A percentile compares a stretch with the other conserved stretches of the same genome.
phyloP scores from a whole-genome alignment of 2,113 vertebrate species.

The Pogona vitticeps region DNA sequence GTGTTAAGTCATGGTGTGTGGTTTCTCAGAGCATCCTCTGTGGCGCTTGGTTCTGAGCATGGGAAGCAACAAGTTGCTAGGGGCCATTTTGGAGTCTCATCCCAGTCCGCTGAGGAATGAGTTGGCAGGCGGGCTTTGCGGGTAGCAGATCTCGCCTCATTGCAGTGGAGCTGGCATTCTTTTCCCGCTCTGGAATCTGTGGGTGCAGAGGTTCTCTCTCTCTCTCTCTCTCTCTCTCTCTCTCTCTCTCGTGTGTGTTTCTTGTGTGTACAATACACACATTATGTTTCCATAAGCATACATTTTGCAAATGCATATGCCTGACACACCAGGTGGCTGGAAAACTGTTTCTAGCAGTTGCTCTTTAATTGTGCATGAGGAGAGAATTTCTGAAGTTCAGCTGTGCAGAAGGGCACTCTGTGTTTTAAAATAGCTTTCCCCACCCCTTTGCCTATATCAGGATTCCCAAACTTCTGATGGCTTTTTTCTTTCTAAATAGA shows the following conservation, averaged over 20 bases:
- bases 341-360: slow-evolving; percentile 10
- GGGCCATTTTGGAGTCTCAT: background rate
- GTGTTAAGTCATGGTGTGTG: too few relatives aligned
- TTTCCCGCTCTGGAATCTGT: background rate
- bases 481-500: background rate
- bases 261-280: background rate
- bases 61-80: background rate
- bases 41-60: background rate
- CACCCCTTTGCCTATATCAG: background rate
- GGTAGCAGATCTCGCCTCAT: background rate
- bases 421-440: background rate
- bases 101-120: background rate
- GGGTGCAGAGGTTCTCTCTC: background rate
- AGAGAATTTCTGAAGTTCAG: background rate
- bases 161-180: background rate
- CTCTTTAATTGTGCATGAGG: slow-evolving; percentile 13
- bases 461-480: background rate
- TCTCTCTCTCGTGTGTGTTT: background rate
- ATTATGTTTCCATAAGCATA: background rate
- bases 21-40: background rate
- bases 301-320: background rate
- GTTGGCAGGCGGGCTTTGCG: background rate
- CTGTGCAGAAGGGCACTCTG: background rate
- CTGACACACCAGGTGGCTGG: slow-evolving; percentile 1
- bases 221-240: background rate